Base-by-base conservation (phyloP, 2,113 vertebrate species). In the Hydropotes inermis region DNA sequence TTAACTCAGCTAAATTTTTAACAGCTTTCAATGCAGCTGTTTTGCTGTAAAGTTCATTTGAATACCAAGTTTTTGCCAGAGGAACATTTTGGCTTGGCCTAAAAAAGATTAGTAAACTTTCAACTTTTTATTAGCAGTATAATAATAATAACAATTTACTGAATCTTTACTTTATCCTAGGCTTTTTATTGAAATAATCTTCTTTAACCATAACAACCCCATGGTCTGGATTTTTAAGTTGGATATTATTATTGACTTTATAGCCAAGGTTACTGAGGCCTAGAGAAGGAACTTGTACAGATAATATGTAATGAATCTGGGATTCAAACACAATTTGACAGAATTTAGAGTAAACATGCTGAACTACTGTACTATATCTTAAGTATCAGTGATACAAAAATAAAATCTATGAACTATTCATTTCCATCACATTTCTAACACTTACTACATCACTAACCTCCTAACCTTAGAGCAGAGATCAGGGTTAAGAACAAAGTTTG, bases 1-100 rank as follows among this genome's bases (percentile, higher is more conserved):
- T 82, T 81, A 89, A 93, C 67, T 87, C 92, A 61, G 39, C 27
- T 67, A 93, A 60, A 89, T 17, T 85, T 91, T 94, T 96, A 94
- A 84, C 23, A 67, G 50, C 28, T 76, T 87, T 87, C 27, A n/a
- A n/a, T 70, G 52, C 21, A 74, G 58, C 25, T 60, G 3, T 82
- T 82, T 82, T 61, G 30, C 54, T 87, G 7, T 33, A 36, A 86
- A 95, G 54, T 93, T 90, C 33, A 82, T 83, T 55, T 85, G 78
- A 87, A 61, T 89, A 70, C 47, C 15, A 45, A 81, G 58, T 58
- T 89, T 95, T 55, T 76, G n/a, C 85, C 52, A 90, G 19, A 2
- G 64, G 4, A 79, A 45, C 43, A 61, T 87, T 94, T 21, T 88
- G 7, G 43, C 11, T 55, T 84, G 36, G 55, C 14, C 9, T 91